These are phyloP conservation scores for Rhabdomys pumilio DNA, from an alignment of 2,797 vertebrate genomes.

Conservation along the genomic window DNA sequence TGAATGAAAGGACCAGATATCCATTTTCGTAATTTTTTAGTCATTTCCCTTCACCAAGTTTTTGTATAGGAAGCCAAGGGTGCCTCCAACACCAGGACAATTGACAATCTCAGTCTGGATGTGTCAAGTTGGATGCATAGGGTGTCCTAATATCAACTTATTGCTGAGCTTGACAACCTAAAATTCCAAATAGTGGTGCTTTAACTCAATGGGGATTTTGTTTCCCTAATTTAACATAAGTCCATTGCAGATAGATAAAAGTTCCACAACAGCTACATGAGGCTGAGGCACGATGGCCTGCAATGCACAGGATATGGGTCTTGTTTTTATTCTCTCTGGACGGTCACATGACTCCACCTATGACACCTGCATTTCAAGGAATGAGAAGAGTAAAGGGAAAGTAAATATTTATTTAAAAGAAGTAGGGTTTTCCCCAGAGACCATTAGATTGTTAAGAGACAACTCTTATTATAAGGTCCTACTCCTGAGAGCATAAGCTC, in stretches of 20 bases:
- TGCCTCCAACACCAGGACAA: neutral
- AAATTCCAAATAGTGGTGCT: neutral
- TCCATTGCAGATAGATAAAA: neutral
- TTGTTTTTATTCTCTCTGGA: slow-evolving; percentile 28
- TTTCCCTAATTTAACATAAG: neutral
- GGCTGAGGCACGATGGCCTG: neutral
- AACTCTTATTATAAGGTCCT: neutral
- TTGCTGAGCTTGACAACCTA: neutral
- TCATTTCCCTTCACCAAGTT: neutral
- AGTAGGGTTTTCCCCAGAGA: neutral
- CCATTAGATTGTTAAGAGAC: neutral
- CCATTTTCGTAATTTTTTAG: neutral
- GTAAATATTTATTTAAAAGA: neutral
- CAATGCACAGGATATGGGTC: neutral
- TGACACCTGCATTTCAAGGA: neutral
- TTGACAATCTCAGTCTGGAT: neutral
- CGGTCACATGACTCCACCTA: neutral
- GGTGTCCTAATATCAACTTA: neutral
- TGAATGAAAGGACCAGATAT: neutral
- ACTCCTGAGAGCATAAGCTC: neutral
- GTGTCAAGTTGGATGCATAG: neutral
- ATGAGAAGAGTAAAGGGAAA: neutral
- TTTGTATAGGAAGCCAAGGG: neutral
- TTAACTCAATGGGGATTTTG: neutral
- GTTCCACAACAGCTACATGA: neutral